Conservation (phyloP, 2,888 invertebrate species). For the Tetrapedia diversipes region DNA sequence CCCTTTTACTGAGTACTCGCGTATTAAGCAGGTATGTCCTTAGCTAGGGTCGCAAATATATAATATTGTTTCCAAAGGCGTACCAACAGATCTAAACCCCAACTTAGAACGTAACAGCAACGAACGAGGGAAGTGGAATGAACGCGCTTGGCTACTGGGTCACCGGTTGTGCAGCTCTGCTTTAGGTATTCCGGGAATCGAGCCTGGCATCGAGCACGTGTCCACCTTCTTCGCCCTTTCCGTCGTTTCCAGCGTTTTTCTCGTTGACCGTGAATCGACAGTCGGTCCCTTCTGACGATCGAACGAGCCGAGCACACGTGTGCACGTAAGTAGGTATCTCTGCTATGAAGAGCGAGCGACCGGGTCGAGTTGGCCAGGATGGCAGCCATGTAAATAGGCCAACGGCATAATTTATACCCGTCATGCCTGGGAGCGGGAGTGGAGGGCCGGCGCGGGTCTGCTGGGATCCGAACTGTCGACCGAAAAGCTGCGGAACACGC, state of each 20-base stretch:
- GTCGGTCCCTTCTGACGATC: slow-evolving; percentile 42
- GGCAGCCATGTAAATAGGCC: slow-evolving; percentile 79
- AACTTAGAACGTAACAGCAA: too few relatives aligned
- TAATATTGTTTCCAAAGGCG: too few relatives aligned
- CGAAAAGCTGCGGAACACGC: slow-evolving; percentile 68
- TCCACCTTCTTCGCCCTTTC: neutral
- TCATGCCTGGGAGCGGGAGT: slow-evolving; percentile 68
- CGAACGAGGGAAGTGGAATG: too few relatives aligned
- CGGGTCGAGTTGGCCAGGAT: slow-evolving; percentile 68
- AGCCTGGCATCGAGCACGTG: too few relatives aligned
- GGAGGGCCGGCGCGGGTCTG: slow-evolving; percentile 63
- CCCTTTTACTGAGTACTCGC: too few relatives aligned
- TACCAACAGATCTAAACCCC: too few relatives aligned
- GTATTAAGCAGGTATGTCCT: too few relatives aligned
- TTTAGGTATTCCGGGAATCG: too few relatives aligned
- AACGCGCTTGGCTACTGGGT: too few relatives aligned
- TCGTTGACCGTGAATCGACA: slow-evolving; percentile 28
- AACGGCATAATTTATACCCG: slow-evolving; percentile 80
- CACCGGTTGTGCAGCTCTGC: too few relatives aligned
- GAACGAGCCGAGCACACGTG: slow-evolving; percentile 64
- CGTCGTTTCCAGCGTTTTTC: neutral
- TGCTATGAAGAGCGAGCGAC: slow-evolving; percentile 65
- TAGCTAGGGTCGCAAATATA: too few relatives aligned
- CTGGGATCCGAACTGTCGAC: slow-evolving; percentile 67
- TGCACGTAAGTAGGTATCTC: slow-evolving; percentile 66